phyloP scores from a whole-genome alignment of 1,140 invertebrate species.

The Scaptodrosophila lebanonensis region DNA sequence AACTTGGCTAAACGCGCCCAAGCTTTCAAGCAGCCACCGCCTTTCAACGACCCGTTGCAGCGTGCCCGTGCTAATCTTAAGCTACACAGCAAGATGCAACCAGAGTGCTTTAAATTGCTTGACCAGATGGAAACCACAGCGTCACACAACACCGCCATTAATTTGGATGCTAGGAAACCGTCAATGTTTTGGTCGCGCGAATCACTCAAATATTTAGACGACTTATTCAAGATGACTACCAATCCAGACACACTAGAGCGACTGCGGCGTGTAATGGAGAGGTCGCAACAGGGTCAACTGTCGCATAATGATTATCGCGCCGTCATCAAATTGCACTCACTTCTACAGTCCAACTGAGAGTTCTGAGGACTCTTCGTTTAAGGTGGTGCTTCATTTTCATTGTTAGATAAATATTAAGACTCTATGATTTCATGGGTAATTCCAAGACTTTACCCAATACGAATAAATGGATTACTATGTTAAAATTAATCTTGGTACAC shows the following conservation, averaged over 20 bases:
- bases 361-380: too few relatives aligned
- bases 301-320: conserved; percentile 72
- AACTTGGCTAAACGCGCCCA: background rate
- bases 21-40: conserved; percentile 7
- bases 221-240: conserved; percentile 40
- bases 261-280: conserved; percentile 50
- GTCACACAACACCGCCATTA: conserved; percentile 26
- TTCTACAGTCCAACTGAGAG: conserved; percentile 41
- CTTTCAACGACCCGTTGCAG: conserved; percentile 44
- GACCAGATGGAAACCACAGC: conserved; percentile 23
- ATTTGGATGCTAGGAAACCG: conserved; percentile 40
- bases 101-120: conserved; percentile 45
- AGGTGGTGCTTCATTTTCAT: background rate
- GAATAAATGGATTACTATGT: too few relatives aligned
- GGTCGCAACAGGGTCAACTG: conserved; percentile 50
- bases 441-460: conserved; percentile 50
- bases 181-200: conserved; percentile 72
- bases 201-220: conserved; percentile 57
- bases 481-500: too few relatives aligned
- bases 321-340: conserved; percentile 54
- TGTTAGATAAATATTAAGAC: conserved; percentile 34
- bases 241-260: conserved; percentile 40
- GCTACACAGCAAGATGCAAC: conserved; percentile 26
- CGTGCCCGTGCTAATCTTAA: conserved; percentile 31
- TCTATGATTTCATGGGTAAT: conserved; percentile 38